Conservation (phyloP, 2,113 vertebrate species). For the Amblyornis subalaris region DNA sequence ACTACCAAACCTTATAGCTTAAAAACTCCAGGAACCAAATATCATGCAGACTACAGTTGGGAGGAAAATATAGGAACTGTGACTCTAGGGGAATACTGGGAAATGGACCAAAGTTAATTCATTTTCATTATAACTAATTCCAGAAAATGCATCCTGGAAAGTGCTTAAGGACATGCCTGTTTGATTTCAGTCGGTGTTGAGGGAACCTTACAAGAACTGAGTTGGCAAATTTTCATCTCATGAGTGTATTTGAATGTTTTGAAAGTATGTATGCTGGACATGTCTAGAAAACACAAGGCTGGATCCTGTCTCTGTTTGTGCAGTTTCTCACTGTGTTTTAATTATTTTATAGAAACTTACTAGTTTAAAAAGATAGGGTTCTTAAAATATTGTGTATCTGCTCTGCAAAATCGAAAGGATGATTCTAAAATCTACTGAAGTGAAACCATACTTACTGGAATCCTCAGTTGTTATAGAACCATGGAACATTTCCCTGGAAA, state of each 20-base stretch:
- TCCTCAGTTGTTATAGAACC: neutral
- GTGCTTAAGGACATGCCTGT: neutral
- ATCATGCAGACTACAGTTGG: neutral
- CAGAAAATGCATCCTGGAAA: neutral
- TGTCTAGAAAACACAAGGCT: neutral
- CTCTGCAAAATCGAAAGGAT: neutral
- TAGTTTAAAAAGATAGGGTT: neutral
- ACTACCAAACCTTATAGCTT: neutral
- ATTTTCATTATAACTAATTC: conserved; percentile 29
- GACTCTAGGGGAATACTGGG: neutral
- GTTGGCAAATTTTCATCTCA: neutral
- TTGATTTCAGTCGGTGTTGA: neutral
- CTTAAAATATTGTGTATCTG: neutral
- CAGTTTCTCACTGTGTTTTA: neutral
- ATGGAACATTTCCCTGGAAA: neutral
- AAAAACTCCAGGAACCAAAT: neutral
- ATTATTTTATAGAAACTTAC: neutral
- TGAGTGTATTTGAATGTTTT: neutral
- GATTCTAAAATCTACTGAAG: neutral
- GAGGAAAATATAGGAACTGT: neutral
- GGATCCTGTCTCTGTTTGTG: neutral
- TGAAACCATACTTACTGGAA: neutral
- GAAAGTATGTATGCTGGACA: neutral
- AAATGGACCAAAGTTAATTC: conserved; percentile 31
- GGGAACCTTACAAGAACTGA: neutral